A percentile compares a stretch with the other conserved stretches of the same genome.
These are phyloP conservation scores for Pachyseris speciosa DNA, from an alignment of 64 coral and sea anemone genomes.

Conservation along the genomic window DNA sequence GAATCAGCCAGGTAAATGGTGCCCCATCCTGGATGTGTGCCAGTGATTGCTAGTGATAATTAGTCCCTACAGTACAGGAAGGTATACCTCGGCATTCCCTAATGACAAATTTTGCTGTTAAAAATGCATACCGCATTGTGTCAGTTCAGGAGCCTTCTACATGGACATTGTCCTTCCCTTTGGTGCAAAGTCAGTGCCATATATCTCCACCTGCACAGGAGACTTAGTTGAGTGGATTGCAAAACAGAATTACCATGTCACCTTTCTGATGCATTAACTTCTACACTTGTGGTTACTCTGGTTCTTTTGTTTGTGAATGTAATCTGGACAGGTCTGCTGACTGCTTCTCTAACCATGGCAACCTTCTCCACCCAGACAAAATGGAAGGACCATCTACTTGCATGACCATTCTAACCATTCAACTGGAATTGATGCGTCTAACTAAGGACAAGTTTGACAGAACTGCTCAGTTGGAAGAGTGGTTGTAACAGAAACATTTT, in stretches of 20 bases:
- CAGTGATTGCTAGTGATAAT: conserved; percentile 5
- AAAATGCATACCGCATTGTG: not conserved
- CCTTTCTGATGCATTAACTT: conserved; percentile 46
- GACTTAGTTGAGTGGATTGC: conserved; percentile 32
- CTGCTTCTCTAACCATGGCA: not conserved
- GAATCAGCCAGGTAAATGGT: conserved; percentile 54
- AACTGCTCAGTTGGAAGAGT: not conserved
- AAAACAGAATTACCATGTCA: not conserved
- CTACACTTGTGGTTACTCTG: not conserved
- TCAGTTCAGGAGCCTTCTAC: not conserved
- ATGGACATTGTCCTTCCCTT: not conserved
- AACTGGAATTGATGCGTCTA: conserved; percentile 36
- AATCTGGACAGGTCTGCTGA: not conserved
- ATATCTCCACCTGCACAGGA: not conserved
- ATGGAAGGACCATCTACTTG: conserved; percentile 37
- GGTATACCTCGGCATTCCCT: conserved; percentile 13
- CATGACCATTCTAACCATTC: conserved; percentile 6
- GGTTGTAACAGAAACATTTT: not conserved
- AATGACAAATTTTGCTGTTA: conserved; percentile 16
- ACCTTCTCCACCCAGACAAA: conserved; percentile 43
- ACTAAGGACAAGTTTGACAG: not conserved
- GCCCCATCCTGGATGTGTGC: conserved; percentile 71
- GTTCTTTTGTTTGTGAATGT: not conserved
- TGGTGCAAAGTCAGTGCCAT: not conserved
- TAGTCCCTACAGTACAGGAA: conserved; percentile 29